Base-by-base conservation (phyloP, 2,113 vertebrate species). In the Esox niger region DNA sequence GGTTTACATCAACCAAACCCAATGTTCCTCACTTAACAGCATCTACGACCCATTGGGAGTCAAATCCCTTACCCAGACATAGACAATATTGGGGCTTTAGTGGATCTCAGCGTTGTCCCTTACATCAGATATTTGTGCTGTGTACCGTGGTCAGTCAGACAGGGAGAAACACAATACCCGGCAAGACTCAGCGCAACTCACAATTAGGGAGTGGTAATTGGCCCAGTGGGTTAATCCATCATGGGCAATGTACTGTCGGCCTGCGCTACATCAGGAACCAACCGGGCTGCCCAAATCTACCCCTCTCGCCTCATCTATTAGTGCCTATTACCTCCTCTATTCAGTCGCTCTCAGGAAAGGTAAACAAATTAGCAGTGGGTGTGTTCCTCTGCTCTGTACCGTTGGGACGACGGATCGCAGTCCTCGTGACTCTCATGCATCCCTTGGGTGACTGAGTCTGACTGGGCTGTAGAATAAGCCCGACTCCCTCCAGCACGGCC, bases 291-390 rank as follows among this genome's bases (percentile, higher is more conserved):
- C 64, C 80, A 46, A 6, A 73, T 59, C 79, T 23, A n/a, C 10
- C 5, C 52, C 70, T 55, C 54, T 68, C 69, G 62, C 64, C 72
- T 78, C 74, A 77, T 76, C 71, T 79, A 79, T 10, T 2, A n/a
- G n/a, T n/a, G n/a, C n/a, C n/a, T n/a, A n/a, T n/a, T n/a, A n/a
- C n/a, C n/a, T n/a, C 52, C n/a, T 23, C n/a, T n/a, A n/a, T n/a
- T n/a, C n/a, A n/a, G n/a, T n/a, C 5, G 8, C 70, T 55, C 54
- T 64, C 47, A 46, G 80, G 82, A 76, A 55, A 80, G 78, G 77
- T 84, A 83, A 86, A 84, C 83, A 85, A 64, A 77, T 76, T 81
- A 84, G 71, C 70, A 63, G 76, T n/a, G n/a, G n/a, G n/a, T n/a
- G n/a, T n/a, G n/a, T 38, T 38, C 78, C 57, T 72, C 71, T 82